Evolutionary conservation across 1,140 invertebrate genomes (phyloP), one percentile per base, ranked within the genome.

Genomic region (Euura lappo): DNA sequence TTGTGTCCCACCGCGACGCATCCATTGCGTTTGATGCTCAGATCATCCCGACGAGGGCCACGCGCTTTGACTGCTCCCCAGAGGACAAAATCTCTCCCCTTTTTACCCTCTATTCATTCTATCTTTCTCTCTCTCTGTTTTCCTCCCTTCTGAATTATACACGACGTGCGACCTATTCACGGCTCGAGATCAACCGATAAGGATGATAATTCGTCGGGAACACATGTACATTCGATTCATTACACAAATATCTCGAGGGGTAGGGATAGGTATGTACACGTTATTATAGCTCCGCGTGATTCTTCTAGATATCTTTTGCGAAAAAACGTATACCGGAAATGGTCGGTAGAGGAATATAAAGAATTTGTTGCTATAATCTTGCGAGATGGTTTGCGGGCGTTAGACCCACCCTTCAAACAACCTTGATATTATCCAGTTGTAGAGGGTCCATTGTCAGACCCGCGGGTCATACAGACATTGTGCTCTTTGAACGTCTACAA

Each of bases 21-120:
- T 60, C 10, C 13, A 60, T 28, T 6, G 13, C 51, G 84, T 85
- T 87, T 86, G 85, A 85, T 87, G 81, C 81, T 80, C 79, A 80
- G 81, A 85, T 85, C 85, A 79, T 85, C 83, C 83, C 83, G 81
- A 82, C 79, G 83, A 82, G 83, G 81, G 79, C 78, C 74, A 65
- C 71, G 47, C 75, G 83, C 86, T 87, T 88, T 86, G 84, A 88
- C 85, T 87, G 84, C 82, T 87, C 84, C 86, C 85, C 72, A 84
- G 83, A 86, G 86, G 85, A 84, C 81, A 84, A 84, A 83, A 86
- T 86, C 79, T 83, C 84, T 85, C 85, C 85, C 79, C 85, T 75
- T 42, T 42, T 68, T 42, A 10, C 28, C 46, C 6, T 45, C 69
- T 44, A 70, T 60, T n/a, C 51, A 60, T 10, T 46, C 66, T 13